These are phyloP conservation scores for Neomonachus schauinslandi DNA, from an alignment of 2,113 vertebrate genomes.

Conservation along the genomic window DNA sequence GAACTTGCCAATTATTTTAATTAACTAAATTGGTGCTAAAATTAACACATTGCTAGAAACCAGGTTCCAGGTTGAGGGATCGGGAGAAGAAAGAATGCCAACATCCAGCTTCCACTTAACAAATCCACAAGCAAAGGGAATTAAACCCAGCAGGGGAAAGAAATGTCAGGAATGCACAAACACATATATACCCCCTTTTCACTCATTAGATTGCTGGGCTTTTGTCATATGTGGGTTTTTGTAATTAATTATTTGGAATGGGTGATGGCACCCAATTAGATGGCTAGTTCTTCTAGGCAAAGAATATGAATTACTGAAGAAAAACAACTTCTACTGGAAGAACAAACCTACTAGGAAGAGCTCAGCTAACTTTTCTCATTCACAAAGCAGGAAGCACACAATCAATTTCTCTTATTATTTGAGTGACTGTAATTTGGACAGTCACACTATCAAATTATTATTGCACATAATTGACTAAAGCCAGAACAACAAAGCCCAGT, in stretches of 20 bases:
- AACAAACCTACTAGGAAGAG: background rate
- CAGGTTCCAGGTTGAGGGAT: conserved; percentile 36
- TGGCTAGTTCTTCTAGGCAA: background rate
- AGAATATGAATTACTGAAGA: conserved; percentile 49
- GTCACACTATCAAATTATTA: conserved; percentile 15
- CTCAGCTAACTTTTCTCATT: background rate
- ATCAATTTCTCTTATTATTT: conserved; percentile 30
- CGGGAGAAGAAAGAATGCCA: conserved; percentile 27
- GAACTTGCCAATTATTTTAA: conserved; percentile 75
- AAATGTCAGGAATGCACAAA: background rate
- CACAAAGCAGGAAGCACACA: background rate
- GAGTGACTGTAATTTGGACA: background rate
- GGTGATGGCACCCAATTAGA: background rate
- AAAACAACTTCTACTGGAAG: background rate
- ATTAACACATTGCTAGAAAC: conserved; percentile 70
- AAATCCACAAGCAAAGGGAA: conserved; percentile 31
- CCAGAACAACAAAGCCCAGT: background rate
- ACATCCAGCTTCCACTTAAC: conserved; percentile 4
- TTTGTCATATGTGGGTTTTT: background rate
- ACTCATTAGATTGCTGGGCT: background rate
- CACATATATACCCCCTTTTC: background rate
- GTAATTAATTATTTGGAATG: conserved; percentile 40
- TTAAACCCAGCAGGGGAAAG: background rate
- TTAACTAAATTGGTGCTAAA: conserved; percentile 71
- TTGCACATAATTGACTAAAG: background rate